phyloP scores from a whole-genome alignment of 2,797 vertebrate species.

The Pterois miles region DNA sequence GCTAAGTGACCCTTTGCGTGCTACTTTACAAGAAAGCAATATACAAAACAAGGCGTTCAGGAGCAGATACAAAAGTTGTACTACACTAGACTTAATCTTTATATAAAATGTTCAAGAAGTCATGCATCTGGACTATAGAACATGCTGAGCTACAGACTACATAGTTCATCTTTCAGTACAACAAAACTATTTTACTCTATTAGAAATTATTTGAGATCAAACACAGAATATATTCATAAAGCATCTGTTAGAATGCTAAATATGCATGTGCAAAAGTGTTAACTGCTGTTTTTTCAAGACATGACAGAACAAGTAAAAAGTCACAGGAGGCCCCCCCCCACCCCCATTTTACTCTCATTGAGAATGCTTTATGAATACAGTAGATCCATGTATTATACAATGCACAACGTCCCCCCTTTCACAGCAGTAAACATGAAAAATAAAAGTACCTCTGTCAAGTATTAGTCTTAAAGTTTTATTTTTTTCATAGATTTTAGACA shows the following conservation, averaged over 20 bases:
- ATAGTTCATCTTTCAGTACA: constrained; percentile 80
- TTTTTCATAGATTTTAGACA: constrained; percentile 62
- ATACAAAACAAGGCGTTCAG: constrained; percentile 83
- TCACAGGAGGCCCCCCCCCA: constrained; percentile 51
- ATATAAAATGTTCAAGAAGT: constrained; percentile 75
- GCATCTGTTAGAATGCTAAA: constrained; percentile 79
- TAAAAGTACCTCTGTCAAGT: constrained; percentile 80
- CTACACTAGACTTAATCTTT: constrained; percentile 66
- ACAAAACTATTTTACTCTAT: constrained; percentile 84
- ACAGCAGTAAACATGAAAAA: constrained; percentile 81
- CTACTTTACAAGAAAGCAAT: constrained; percentile 83
- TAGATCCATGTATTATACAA: constrained; percentile 73
- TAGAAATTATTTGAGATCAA: constrained; percentile 76
- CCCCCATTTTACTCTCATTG: constrained; percentile 56
- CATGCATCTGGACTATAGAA: constrained; percentile 82
- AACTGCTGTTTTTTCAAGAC: constrained; percentile 62
- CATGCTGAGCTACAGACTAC: constrained; percentile 84
- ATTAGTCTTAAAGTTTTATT: constrained; percentile 67
- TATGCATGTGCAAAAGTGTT: constrained; percentile 75
- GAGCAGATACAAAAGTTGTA: constrained; percentile 84
- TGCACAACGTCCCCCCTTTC: constrained; percentile 67
- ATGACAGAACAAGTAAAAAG: constrained; percentile 71
- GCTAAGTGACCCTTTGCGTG: constrained; percentile 74
- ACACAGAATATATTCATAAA: constrained; percentile 86
- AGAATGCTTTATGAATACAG: constrained; percentile 85